A percentile compares a stretch with the other conserved stretches of the same genome.
phyloP scores from a whole-genome alignment of 1,140 invertebrate species.

The Calycopis cecrops region DNA sequence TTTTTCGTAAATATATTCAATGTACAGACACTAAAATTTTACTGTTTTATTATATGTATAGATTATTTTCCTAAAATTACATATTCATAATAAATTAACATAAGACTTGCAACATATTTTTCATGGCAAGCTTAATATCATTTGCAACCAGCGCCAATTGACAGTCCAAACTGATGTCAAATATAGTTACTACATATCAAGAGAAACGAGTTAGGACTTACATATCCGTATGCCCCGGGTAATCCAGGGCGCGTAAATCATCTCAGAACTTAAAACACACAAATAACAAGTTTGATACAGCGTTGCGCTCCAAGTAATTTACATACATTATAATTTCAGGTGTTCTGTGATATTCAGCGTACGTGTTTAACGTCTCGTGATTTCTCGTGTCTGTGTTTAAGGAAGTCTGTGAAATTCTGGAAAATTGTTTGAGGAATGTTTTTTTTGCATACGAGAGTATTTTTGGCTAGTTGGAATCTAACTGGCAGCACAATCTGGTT shows the following conservation, averaged over 20 bases:
- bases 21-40: no score
- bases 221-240: constrained; percentile 31
- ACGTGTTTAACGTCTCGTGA: constrained; percentile 23
- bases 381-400: constrained; percentile 9
- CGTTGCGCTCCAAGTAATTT: constrained; percentile 55
- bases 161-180: background rate
- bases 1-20: no score
- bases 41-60: no score
- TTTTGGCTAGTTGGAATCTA: no score
- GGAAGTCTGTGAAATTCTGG: no score
- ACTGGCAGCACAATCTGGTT: no score
- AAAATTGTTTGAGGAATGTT: constrained; percentile 4
- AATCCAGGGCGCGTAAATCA: constrained; percentile 61
- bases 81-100: no score
- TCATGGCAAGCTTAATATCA: no score
- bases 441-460: background rate
- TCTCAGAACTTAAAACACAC: constrained; percentile 66
- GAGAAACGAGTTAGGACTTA: background rate
- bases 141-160: no score
- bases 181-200: background rate
- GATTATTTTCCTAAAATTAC: no score
- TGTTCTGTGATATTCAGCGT: constrained; percentile 34
- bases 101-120: no score
- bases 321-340: constrained; percentile 70
- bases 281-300: constrained; percentile 72